These are phyloP conservation scores for Leucophora obtusa DNA, from an alignment of 2,888 invertebrate genomes.

Conservation along the genomic window DNA sequence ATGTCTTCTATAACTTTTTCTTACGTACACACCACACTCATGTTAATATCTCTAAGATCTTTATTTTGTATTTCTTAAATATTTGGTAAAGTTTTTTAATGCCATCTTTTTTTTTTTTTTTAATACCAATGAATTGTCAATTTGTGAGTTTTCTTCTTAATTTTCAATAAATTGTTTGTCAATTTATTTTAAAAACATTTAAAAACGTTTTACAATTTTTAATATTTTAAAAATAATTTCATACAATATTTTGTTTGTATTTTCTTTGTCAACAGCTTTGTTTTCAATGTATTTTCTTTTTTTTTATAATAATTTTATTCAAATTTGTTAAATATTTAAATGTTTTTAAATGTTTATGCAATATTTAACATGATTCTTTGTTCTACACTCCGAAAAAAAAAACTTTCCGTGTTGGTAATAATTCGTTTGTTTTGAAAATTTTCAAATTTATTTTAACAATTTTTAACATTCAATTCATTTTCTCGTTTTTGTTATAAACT, in stretches of 20 bases:
- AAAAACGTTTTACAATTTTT: not conserved
- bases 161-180: not conserved
- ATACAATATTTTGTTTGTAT: not conserved
- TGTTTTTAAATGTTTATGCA: constrained; percentile 15
- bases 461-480: constrained; percentile 42
- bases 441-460: constrained; percentile 33
- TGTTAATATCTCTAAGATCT: constrained; percentile 19
- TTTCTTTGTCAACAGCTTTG: constrained; percentile 2
- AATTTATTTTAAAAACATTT: constrained; percentile 4
- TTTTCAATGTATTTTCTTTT: not conserved
- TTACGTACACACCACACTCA: constrained; percentile 7
- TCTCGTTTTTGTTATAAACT: constrained; percentile 9
- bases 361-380: constrained; percentile 19
- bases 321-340: constrained; percentile 9
- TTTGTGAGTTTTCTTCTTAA: not conserved
- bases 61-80: constrained; percentile 1
- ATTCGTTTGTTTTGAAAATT: constrained; percentile 32
- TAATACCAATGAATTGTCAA: constrained; percentile 12
- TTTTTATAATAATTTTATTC: not conserved
- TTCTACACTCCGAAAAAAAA: constrained; percentile 34
- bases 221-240: not conserved
- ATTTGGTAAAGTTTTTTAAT: not conserved
- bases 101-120: not conserved
- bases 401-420: constrained; percentile 46
- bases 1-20: not conserved